Evolutionary conservation across 2,888 invertebrate genomes (phyloP).

Genomic region (Agrochola macilenta): DNA sequence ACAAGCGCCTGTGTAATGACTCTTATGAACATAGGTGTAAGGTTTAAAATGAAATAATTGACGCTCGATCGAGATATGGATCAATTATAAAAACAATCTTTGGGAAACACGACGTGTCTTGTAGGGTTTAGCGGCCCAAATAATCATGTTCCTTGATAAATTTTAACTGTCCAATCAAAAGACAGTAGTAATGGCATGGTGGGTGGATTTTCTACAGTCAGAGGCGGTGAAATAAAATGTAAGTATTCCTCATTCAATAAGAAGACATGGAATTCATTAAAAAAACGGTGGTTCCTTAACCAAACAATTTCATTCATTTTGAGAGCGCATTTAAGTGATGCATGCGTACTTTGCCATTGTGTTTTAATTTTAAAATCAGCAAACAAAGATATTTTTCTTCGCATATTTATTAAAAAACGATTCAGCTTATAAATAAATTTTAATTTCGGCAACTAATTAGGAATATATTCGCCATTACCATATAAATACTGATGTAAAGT

Average conservation of each 20-base stretch:
- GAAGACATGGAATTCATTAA: neutral
- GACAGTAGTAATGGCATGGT: neutral
- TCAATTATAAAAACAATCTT: neutral
- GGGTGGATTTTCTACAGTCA: conserved; percentile 14
- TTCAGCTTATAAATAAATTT: neutral
- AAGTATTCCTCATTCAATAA: conserved; percentile 10
- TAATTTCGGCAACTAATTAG: conserved; percentile 20
- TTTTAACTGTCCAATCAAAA: neutral
- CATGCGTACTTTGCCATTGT: neutral
- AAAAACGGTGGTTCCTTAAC: neutral
- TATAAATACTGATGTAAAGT: neutral
- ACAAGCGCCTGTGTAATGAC: neutral
- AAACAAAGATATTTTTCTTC: conserved; percentile 1
- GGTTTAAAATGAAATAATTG: conserved; percentile 35
- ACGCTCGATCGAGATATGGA: conserved; percentile 5
- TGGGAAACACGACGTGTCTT: conserved; percentile 23
- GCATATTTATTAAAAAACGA: neutral
- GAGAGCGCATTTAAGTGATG: neutral
- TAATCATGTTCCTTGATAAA: neutral
- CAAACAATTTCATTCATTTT: neutral
- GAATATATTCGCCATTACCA: conserved; percentile 5
- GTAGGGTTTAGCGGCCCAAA: neutral
- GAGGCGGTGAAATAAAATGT: conserved; percentile 23
- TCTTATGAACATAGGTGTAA: conserved; percentile 37
- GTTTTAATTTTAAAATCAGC: conserved; percentile 4